Conservation (phyloP, 2,888 invertebrate species). For the Drosophila subsilvestris region DNA sequence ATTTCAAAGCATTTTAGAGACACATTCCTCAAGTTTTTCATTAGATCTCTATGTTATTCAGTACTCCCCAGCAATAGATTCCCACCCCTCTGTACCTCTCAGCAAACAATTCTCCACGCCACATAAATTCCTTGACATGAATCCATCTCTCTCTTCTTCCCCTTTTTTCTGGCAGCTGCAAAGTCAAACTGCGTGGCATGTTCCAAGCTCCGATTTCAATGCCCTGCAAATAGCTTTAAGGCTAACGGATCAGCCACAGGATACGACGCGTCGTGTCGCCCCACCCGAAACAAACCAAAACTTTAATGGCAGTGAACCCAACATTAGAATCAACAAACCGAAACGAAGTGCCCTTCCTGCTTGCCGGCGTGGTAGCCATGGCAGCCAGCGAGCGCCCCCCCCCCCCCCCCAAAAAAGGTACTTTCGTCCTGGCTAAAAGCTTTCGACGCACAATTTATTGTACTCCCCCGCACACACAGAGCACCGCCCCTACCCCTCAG, state of each 20-base stretch:
- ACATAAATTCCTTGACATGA: slow-evolving; percentile 29
- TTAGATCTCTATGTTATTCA: no score
- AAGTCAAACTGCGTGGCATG: slow-evolving; percentile 69
- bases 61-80: neutral
- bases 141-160: slow-evolving; percentile 12
- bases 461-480: slow-evolving; percentile 7
- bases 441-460: slow-evolving; percentile 62
- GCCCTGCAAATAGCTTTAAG: slow-evolving; percentile 72
- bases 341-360: slow-evolving; percentile 52
- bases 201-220: slow-evolving; percentile 66
- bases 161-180: slow-evolving; percentile 53
- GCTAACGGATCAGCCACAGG: slow-evolving; percentile 65
- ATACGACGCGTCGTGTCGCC: slow-evolving; percentile 1
- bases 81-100: neutral
- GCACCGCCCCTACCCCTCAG: neutral
- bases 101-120: slow-evolving; percentile 11
- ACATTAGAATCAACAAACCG: slow-evolving; percentile 67
- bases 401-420: no score
- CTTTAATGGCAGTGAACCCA: slow-evolving; percentile 63
- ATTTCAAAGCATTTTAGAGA: neutral
- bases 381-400: slow-evolving; percentile 28
- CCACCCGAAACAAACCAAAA: slow-evolving; percentile 52
- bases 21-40: neutral
- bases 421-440: slow-evolving; percentile 61
- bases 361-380: slow-evolving; percentile 32